Evolutionary conservation across 2,797 vertebrate genomes (phyloP), one percentile per base, ranked within the genome.

Genomic region (Harpagifer antarcticus): DNA sequence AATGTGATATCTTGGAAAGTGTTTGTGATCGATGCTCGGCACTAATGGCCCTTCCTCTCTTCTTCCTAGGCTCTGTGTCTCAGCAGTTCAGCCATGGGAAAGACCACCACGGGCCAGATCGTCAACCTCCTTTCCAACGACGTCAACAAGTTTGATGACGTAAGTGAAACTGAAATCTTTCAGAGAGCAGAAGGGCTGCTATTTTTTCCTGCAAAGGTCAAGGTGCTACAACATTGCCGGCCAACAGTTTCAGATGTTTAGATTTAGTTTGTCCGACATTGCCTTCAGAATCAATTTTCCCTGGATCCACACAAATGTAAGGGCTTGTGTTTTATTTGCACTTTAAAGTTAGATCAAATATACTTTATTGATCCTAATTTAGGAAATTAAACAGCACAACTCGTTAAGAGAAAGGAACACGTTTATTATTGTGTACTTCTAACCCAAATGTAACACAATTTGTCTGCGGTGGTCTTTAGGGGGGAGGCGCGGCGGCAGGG

Each of bases 121-220:
- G 97, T 99, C 71, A 99, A 99, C 83, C 96, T 99, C 47, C 94
- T 99, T 9, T 99, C 98, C 70, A 99, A 98, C 0, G 98, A 99
- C 3, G 98, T 99, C 85, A 97, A 97, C 91, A 97, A 95, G 87
- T 98, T 98, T 82, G 98, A 99, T 89, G 95, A 98, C 77, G 97
- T 98, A 91, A 49, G 93, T 76, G 9, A 44, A 49, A 48, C 50
- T 47, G 17, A 12, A 68, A 44, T 12, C 11, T 49, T 64, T 15
- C 37, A 9, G 7, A 9, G 11, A 17, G 37, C 5, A 17, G n/a
- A 43, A 1, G 17, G 17, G 54, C 1, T 27, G 9, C 9, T 40
- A 5, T 52, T n/a, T 53, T 16, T 11, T 6, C 42, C 14, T 23
- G 31, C 17, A 45, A 23, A 14, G 12, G 8, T 72, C 16, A 47